Conservation (phyloP, 2,797 vertebrate species). For the Trachurus trachurus region DNA sequence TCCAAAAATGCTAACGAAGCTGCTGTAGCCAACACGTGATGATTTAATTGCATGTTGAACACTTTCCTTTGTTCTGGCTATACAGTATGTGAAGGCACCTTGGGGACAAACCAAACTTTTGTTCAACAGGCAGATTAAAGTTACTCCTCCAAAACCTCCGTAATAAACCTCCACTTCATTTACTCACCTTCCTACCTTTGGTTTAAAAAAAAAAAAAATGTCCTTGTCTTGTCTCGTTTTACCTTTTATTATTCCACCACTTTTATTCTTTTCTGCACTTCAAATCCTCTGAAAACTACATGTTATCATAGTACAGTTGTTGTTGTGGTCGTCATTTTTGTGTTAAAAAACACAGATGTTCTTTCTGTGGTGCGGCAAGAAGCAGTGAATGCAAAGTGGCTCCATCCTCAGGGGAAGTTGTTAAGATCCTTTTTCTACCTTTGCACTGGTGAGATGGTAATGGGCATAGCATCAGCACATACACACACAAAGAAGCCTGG, state of each 20-base stretch:
- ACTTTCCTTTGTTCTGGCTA: conserved; percentile 16
- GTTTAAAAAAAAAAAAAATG: no score
- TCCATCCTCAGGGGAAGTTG: conserved; percentile 6
- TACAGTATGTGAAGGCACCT: conserved; percentile 3
- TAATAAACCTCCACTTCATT: background rate
- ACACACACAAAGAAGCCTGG: background rate
- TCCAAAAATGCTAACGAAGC: conserved; percentile 20
- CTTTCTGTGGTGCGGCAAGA: background rate
- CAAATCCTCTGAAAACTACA: background rate
- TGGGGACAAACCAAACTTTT: background rate
- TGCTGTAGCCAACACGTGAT: conserved; percentile 17
- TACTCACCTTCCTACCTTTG: background rate
- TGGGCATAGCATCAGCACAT: background rate
- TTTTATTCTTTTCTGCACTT: background rate
- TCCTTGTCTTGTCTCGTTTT: background rate
- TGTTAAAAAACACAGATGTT: conserved; percentile 1
- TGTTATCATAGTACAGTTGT: background rate
- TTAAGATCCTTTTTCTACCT: conserved; percentile 2
- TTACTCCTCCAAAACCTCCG: background rate
- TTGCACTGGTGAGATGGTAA: conserved; percentile 11
- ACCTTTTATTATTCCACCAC: background rate
- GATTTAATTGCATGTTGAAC: conserved; percentile 37
- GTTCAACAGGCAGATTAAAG: background rate
- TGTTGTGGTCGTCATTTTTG: background rate
- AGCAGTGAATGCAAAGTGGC: background rate